Evolutionary conservation across 2,888 invertebrate genomes (phyloP), one percentile per base, ranked within the genome.

Genomic region (Dorcus parallelipipedus): DNA sequence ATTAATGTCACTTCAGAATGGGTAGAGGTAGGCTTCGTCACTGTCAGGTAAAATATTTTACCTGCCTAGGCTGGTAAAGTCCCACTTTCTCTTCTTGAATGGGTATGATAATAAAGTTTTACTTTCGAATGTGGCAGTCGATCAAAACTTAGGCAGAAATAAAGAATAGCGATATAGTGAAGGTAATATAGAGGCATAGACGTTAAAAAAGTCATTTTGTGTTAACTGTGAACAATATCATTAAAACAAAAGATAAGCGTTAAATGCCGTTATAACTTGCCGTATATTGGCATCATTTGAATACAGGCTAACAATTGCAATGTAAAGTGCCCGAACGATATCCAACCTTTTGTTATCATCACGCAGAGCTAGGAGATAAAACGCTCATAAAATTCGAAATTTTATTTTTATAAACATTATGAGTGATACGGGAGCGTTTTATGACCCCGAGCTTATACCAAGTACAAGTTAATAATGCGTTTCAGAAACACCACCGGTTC

Each of bases 231-330:
- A 64, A 68, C 67, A 65, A 69, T 67, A 66, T 69, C 69, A 67
- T 69, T 70, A 74, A 74, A 71, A 64, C 63, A 64, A 61, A 58
- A 63, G 74, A 74, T 74, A 73, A 74, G 72, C 72, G 64, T 60
- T 49, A 62, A 56, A 62, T 59, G 64, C 69, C 69, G 67, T 71
- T 73, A 73, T 73, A 69, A 65, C 69, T 62, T 33, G 65, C 68
- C 69, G 67, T 73, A 67, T 72, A 73, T 71, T 70, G 73, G 20
- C 73, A 63, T 61, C 71, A 69, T 73, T 73, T 73, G 71, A 73
- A 73, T 73, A 68, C 66, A 65, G 14, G 64, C 67, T 63, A 66
- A 66, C 69, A 69, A 69, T 69, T 69, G 67, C 64, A 54, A 65
- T 66, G 63, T 54, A 60, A 49, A 43, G 57, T 53, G 57, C 60